Percentiles rank a stretch among this genome's conserved stretches.
These are phyloP conservation scores for Caradrina kadenii DNA, from an alignment of 2,888 invertebrate genomes.

Conservation along the genomic window DNA sequence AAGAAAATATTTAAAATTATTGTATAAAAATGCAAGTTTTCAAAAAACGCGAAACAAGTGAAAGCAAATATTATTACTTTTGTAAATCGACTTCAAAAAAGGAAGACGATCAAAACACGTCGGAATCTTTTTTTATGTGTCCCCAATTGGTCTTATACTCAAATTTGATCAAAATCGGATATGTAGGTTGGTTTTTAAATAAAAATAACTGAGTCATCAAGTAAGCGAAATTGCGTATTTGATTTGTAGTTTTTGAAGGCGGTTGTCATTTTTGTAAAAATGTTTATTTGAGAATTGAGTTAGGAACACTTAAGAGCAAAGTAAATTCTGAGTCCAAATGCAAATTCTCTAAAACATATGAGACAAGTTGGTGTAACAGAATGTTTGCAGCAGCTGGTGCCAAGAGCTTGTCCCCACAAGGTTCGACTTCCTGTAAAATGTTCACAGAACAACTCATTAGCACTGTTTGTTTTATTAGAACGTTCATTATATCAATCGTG, in stretches of 20 bases:
- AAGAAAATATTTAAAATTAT: constrained; percentile 1
- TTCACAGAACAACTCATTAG: constrained; percentile 22
- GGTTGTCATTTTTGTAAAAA: too few species aligned
- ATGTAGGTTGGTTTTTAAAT: too few species aligned
- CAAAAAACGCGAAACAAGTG: not conserved
- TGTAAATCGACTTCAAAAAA: not conserved
- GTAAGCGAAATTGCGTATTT: too few species aligned
- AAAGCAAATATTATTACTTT: not conserved
- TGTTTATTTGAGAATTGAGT: too few species aligned
- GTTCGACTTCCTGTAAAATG: constrained; percentile 16
- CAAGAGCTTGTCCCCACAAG: constrained; percentile 12
- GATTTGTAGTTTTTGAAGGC: too few species aligned
- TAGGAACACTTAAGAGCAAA: constrained; percentile 14
- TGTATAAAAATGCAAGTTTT: not conserved
- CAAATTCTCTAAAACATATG: constrained; percentile 36
- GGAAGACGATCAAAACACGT: too few species aligned
- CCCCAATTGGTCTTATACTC: too few species aligned
- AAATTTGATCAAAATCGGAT: too few species aligned
- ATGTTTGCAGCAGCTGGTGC: constrained; percentile 30
- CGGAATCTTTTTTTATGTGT: too few species aligned
- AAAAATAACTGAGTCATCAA: too few species aligned
- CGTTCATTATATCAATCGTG: not conserved
- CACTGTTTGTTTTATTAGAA: not conserved
- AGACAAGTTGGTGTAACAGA: constrained; percentile 26
- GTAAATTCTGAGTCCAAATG: constrained; percentile 26